phyloP scores from a whole-genome alignment of 2,113 vertebrate species.

The Tachycineta bicolor region DNA sequence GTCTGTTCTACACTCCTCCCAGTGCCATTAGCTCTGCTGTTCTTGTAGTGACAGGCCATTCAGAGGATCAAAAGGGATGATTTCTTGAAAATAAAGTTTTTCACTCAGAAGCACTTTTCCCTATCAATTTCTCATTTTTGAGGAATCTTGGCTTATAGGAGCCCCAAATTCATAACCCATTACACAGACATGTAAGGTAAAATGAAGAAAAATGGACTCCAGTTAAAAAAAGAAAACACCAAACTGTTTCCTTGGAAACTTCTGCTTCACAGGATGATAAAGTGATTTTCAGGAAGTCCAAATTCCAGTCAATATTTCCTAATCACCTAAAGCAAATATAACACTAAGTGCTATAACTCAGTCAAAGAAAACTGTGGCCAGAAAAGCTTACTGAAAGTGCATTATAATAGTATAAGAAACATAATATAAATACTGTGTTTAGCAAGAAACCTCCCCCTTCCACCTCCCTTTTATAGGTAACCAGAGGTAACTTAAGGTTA shows the following conservation, averaged over 20 bases:
- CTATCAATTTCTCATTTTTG: background rate
- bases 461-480: background rate
- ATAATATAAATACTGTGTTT: background rate
- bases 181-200: background rate
- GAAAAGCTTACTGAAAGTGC: background rate
- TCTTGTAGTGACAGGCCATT: background rate
- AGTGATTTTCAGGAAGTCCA: background rate
- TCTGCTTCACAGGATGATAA: background rate
- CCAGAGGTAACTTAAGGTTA: background rate
- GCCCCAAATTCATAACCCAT: background rate
- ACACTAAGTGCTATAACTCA: background rate
- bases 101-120: background rate
- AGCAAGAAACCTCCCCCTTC: background rate
- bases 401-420: background rate
- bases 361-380: background rate
- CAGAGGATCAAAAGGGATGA: background rate
- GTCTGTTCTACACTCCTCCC: background rate
- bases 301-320: conserved; percentile 10
- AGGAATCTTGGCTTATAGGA: background rate
- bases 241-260: background rate
- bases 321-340: conserved; percentile 31
- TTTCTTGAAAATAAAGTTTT: background rate
- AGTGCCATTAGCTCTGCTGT: background rate
- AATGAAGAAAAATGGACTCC: background rate
- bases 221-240: background rate